Base-by-base conservation (phyloP, 1,140 invertebrate species). In the Cyclina sinensis region DNA sequence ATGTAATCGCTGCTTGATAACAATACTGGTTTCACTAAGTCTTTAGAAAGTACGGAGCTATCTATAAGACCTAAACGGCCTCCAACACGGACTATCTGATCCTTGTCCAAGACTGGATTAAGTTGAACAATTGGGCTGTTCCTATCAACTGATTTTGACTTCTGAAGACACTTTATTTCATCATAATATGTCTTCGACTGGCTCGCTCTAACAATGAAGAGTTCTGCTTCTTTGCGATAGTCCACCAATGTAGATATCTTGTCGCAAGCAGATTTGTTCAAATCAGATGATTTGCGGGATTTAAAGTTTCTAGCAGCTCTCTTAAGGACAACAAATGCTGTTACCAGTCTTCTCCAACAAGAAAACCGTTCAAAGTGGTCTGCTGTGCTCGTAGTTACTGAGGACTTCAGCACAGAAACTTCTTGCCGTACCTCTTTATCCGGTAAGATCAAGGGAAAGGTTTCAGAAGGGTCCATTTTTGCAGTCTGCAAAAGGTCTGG, bases 41-140 rank as follows among this genome's bases (percentile, higher is more conserved):
- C 73, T 0, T 3, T 32, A 59, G 30, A 21, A 4, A 78, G 37
- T n/a, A n/a, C n/a, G 46, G 46, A 79, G 46, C 76, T 79, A 54
- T 79, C n/a, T n/a, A n/a, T n/a, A n/a, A n/a, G 76, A 54, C 30
- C 30, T 2, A 85, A 39, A 2, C 82, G 59, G 18, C 62, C 82
- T 21, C 82, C 82, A 48, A 85, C 82, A 12, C 62, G 62, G 4
- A 85, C 30, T 12, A 85, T 16, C 35, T 46, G 32, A 18, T 70
- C 32, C 43, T 70, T 21, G 35, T 85, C 82, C 27, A 85, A 54
- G 65, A 51, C 73, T 12, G 82, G 82, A 85, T 85, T 73, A 43
- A 85, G 54, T 16, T 65, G 74, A 35, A 18, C 30, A 51, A 85
- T 32, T 27, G 43, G 12, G 39, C 65, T 85, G 46, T 48, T n/a